Conservation (phyloP, 2,113 vertebrate species). For the Hippoglossus stenolepis region DNA sequence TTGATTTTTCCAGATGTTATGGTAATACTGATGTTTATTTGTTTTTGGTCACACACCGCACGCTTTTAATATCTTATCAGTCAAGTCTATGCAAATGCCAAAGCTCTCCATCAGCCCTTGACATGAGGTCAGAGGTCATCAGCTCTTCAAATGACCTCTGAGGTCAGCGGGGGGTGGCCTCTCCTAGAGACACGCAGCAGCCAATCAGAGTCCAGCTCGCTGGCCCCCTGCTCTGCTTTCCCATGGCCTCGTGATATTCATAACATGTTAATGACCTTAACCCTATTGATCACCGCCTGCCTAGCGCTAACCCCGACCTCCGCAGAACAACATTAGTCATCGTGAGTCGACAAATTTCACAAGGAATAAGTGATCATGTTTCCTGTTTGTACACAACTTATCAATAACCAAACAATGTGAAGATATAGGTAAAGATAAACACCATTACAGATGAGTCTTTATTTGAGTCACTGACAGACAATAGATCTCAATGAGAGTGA, state of each 20-base stretch:
- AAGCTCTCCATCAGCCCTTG: conserved; percentile 46
- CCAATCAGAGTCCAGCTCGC: conserved; percentile 62
- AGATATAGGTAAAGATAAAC: not conserved
- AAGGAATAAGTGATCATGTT: conserved; percentile 4
- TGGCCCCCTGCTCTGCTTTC: conserved; percentile 66
- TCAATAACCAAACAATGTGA: not conserved
- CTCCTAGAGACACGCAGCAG: conserved; percentile 40
- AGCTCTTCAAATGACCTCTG: conserved; percentile 57
- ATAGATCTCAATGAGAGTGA: not conserved
- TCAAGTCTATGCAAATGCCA: conserved; percentile 35
- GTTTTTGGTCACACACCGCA: conserved; percentile 26
- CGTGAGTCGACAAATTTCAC: conserved; percentile 57
- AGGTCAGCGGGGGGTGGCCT: conserved; percentile 64
- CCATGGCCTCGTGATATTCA: conserved; percentile 78
- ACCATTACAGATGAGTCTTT: not conserved
- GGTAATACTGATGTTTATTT: conserved; percentile 33
- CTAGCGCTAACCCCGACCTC: conserved; percentile 32
- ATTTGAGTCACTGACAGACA: not conserved
- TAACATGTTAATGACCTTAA: conserved; percentile 82
- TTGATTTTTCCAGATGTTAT: conserved; percentile 9
- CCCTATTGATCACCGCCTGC: conserved; percentile 74
- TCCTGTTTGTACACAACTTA: conserved; percentile 27
- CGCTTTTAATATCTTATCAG: conserved; percentile 43
- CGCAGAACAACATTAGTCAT: conserved; percentile 44
- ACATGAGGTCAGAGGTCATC: conserved; percentile 67